Percentiles rank a stretch among this genome's conserved stretches.
Evolutionary conservation across 2,797 vertebrate species (phyloP).

Genomic region (Tiaroga cobitis): DNA sequence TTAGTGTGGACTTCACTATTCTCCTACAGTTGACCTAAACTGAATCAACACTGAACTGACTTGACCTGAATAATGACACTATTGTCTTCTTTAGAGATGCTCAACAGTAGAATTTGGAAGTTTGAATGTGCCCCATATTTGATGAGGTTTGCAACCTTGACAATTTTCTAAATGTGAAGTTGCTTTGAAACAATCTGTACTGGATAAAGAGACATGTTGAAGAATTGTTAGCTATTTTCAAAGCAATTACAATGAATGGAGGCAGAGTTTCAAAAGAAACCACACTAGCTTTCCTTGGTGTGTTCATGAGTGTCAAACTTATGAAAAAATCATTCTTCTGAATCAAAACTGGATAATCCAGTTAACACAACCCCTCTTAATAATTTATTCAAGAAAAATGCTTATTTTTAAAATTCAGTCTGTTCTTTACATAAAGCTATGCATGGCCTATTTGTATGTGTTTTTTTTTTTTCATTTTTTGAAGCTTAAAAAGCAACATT

Average conservation of each 20-base stretch:
- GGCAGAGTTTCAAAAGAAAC: not conserved
- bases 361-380: not conserved
- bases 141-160: not conserved
- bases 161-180: not conserved
- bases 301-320: not conserved
- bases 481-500: too few species aligned
- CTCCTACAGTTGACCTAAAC: not conserved
- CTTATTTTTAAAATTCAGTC: not conserved
- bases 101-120: too few species aligned
- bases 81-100: not conserved
- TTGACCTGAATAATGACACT: too few species aligned
- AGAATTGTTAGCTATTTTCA: not conserved
- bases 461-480: too few species aligned
- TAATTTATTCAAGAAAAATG: not conserved
- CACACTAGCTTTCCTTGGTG: not conserved
- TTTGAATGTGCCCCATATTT: too few species aligned
- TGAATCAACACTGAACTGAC: not conserved
- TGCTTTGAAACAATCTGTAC: not conserved
- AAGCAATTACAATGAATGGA: not conserved
- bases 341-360: not conserved
- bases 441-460: not conserved
- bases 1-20: not conserved
- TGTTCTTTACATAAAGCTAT: not conserved
- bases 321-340: not conserved
- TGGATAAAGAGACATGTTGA: not conserved